phyloP scores from a whole-genome alignment of 2,888 invertebrate genomes.

The Cephus nigrinus region DNA sequence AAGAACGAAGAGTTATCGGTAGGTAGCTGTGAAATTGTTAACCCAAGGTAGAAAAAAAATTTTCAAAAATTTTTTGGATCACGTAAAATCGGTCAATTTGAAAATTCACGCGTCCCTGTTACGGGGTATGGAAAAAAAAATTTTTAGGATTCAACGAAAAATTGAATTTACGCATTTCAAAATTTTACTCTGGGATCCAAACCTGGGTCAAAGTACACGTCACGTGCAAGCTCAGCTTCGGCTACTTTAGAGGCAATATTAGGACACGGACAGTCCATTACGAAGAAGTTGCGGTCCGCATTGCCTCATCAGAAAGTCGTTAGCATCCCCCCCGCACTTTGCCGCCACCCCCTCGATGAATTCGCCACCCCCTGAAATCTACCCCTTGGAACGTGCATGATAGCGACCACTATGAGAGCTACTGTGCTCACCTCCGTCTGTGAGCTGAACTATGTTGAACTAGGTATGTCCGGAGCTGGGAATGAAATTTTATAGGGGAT shows the following conservation, averaged over 20 bases:
- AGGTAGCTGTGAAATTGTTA: not conserved
- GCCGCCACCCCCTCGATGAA: not conserved
- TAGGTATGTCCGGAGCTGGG: not conserved
- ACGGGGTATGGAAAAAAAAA: no score
- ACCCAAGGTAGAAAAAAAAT: not conserved
- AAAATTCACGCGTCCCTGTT: no score
- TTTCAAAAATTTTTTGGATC: not conserved
- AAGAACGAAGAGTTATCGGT: not conserved
- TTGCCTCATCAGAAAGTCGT: slow-evolving; percentile 65
- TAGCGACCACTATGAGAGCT: not conserved
- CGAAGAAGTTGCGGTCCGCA: slow-evolving; percentile 54
- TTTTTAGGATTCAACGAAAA: no score
- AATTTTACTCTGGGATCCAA: not conserved
- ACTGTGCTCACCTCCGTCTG: not conserved
- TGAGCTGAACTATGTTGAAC: not conserved
- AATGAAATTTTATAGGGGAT: not conserved
- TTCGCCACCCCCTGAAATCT: slow-evolving; percentile 8
- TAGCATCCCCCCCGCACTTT: slow-evolving; percentile 47
- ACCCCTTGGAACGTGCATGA: not conserved
- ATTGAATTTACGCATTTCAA: not conserved
- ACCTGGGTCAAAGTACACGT: not conserved
- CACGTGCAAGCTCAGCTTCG: not conserved
- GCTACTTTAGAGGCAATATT: slow-evolving; percentile 9
- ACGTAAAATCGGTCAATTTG: no score
- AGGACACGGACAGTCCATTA: slow-evolving; percentile 44